Base-by-base conservation (phyloP, 2,797 vertebrate species). In the Ctenochaetus hawaiiensis region DNA sequence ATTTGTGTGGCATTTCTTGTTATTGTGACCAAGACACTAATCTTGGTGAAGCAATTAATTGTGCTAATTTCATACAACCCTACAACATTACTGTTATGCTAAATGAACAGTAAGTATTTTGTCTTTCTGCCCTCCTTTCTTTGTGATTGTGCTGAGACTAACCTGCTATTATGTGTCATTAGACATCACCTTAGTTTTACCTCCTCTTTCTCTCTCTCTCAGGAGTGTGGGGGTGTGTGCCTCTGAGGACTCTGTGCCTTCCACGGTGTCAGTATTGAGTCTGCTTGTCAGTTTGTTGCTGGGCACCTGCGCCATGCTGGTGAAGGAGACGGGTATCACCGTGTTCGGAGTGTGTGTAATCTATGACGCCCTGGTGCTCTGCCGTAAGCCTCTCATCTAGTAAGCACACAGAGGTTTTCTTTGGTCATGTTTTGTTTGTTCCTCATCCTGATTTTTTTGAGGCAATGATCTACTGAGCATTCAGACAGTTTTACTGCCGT, bases 251-350 rank as follows among this genome's bases (percentile, higher is more conserved):
- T 79, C 88, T 23, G 92, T 96, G 78, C 96, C 97, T 64, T 81
- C 93, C 73, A 97, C 96, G 0, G 93, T 86, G 39, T 98, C 97
- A 0, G 90, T 89, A 1, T 84, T 92, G 75, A 96, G 93, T 57
- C 87, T 99, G 92, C 67, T 95, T 41, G 82, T 96, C 87, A 97
- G 96, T 77, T 91, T 99, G 84, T 81, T 96, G 52, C 93, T 99
- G 92, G 98, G 98, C 47, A 97, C 97, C 2, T 96, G 97, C 43
- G 97, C 98, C 76, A 99, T 99, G 98, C 93, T 99, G 92, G 97
- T 98, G 61, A 99, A 99, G 77, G 98, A 99, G 91, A 99, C 98
- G 0, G 98, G 98, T 58, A 78, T 99, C 93, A 99, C 98, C 0
- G 97, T 98, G 82, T 98, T 99, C 14, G 98, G 97, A 2, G 98